Percentiles rank a stretch among this genome's conserved stretches.
These are phyloP conservation scores for Scaptomyza flava DNA, from an alignment of 2,888 invertebrate species.

Conservation along the genomic window DNA sequence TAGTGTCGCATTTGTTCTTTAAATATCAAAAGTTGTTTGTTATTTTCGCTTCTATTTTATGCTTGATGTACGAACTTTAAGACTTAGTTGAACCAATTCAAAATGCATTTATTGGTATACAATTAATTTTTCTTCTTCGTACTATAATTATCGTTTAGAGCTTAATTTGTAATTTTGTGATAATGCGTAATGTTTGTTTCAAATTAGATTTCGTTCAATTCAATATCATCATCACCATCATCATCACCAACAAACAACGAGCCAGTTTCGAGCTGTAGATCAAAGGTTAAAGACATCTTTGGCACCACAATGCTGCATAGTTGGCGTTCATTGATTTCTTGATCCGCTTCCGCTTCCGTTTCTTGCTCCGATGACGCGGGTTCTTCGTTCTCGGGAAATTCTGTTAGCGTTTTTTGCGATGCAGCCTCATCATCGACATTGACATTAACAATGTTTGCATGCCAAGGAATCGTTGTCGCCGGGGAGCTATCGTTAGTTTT, in stretches of 20 bases:
- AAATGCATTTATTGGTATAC: not conserved
- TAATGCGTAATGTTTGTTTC: too few relatives aligned
- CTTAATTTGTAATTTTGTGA: not conserved
- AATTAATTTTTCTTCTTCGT: not conserved
- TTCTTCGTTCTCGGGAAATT: not conserved
- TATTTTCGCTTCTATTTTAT: too few relatives aligned
- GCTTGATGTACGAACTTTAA: too few relatives aligned
- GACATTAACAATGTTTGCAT: not conserved
- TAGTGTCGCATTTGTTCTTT: too few relatives aligned
- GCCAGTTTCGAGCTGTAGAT: slow-evolving; percentile 15
- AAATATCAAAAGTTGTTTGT: not conserved
- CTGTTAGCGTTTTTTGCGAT: slow-evolving; percentile 27
- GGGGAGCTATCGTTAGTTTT: not conserved
- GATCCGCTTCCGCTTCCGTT: not conserved
- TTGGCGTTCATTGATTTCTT: not conserved
- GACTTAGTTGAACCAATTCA: too few relatives aligned
- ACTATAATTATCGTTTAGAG: not conserved
- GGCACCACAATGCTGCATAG: slow-evolving; percentile 36
- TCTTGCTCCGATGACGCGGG: not conserved
- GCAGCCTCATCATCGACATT: not conserved
- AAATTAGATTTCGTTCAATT: not conserved
- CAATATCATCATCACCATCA: not conserved
- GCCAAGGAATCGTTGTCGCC: not conserved
- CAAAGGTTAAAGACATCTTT: slow-evolving; percentile 38
- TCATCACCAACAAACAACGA: not conserved